phyloP scores from a whole-genome alignment of 2,797 vertebrate genomes.

The Spinus olivaceus region DNA sequence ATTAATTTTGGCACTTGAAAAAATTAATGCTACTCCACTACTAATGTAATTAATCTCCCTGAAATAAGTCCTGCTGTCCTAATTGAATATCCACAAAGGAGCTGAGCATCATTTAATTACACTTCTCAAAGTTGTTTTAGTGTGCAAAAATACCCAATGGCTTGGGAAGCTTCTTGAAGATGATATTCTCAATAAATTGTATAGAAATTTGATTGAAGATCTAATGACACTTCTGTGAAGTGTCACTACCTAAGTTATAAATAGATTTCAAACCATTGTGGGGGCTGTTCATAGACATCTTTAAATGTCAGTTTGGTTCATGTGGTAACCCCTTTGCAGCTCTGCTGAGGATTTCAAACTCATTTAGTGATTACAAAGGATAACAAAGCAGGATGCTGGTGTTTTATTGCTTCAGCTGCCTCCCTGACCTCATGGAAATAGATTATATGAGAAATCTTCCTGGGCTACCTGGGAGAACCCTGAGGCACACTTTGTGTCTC shows the following conservation, averaged over 20 bases:
- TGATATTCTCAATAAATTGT: not conserved
- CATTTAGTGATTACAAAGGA: not conserved
- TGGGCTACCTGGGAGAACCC: not conserved
- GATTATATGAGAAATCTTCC: not conserved
- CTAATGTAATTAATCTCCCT: slow-evolving; percentile 5
- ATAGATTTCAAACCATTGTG: not conserved
- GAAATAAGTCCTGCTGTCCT: not conserved
- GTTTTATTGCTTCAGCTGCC: not conserved
- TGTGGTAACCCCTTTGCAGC: not conserved
- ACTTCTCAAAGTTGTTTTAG: not conserved
- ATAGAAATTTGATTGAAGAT: not conserved
- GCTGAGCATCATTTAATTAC: slow-evolving; percentile 10
- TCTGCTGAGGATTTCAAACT: not conserved
- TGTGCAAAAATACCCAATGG: not conserved
- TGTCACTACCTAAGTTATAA: not conserved
- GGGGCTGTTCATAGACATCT: not conserved
- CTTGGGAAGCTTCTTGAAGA: not conserved
- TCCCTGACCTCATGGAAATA: not conserved
- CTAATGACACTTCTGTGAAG: not conserved
- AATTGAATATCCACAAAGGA: slow-evolving; percentile 2
- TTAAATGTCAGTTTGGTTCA: not conserved
- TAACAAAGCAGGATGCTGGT: not conserved
- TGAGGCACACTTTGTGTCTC: not conserved
- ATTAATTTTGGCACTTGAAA: slow-evolving; percentile 11
- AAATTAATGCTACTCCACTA: not conserved